These are phyloP conservation scores for Myotis vivesi DNA, from an alignment of 2,797 vertebrate species.

Conservation along the genomic window DNA sequence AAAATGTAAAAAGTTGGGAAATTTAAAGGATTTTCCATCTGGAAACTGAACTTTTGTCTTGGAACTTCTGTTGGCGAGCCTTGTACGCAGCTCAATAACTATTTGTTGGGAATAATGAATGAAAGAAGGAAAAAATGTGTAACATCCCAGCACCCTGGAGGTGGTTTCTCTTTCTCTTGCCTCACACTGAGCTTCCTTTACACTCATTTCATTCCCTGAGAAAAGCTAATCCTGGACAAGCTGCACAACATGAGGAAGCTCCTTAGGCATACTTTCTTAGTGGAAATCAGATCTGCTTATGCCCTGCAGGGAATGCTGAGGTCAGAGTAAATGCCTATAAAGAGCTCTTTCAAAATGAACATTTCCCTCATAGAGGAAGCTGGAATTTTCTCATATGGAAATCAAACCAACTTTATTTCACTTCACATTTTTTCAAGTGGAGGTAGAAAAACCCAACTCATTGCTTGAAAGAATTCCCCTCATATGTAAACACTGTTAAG, in stretches of 20 bases:
- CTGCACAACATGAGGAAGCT: neutral
- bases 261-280: neutral
- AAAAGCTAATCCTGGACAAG: neutral
- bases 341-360: neutral
- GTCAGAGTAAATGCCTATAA: neutral
- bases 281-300: neutral
- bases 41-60: constrained; percentile 53
- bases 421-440: neutral
- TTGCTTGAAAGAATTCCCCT: neutral
- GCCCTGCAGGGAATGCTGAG: neutral
- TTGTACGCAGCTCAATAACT: neutral
- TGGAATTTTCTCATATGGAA: neutral
- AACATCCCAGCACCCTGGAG: neutral
- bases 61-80: constrained; percentile 23
- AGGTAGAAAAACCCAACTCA: neutral
- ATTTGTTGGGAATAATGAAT: constrained; percentile 25
- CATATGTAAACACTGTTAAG: neutral
- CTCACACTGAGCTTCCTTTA: neutral
- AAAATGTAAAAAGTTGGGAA: constrained; percentile 44
- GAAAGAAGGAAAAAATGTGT: neutral
- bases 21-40: constrained; percentile 2
- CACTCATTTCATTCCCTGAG: neutral
- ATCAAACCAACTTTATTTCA: neutral
- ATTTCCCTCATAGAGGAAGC: neutral
- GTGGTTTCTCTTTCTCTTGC: neutral